phyloP scores from a whole-genome alignment of 2,113 vertebrate genomes.

The Phylloscopus whistleri region DNA sequence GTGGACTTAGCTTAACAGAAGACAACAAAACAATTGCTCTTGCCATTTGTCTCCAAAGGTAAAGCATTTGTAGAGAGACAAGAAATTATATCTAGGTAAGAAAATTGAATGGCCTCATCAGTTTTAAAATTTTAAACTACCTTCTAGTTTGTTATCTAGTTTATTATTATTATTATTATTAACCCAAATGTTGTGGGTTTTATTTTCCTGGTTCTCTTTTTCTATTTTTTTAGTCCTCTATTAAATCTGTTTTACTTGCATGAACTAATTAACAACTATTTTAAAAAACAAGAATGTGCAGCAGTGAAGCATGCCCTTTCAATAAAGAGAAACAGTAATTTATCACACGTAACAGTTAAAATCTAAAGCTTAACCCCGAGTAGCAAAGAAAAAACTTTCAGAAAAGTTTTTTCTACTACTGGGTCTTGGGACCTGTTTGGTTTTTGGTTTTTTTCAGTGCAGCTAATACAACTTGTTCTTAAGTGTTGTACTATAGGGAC shows the following conservation, averaged over 20 bases:
- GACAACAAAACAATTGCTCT: background rate
- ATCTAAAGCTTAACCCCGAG: background rate
- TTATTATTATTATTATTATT: too few species aligned
- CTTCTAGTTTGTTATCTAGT: background rate
- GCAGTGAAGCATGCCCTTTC: background rate
- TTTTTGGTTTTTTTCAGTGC: background rate
- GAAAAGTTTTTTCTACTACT: background rate
- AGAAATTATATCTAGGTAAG: background rate
- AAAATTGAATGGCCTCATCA: background rate
- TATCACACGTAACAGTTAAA: background rate
- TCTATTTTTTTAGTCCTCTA: fast-evolving
- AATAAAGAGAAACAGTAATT: background rate
- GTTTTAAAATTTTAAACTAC: background rate
- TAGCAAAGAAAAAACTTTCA: background rate
- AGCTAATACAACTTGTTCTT: background rate
- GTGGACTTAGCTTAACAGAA: background rate
- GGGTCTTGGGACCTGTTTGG: background rate
- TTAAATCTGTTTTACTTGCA: background rate
- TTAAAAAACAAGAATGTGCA: background rate
- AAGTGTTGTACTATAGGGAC: background rate
- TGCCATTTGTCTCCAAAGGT: background rate
- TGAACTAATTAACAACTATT: background rate
- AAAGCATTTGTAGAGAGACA: background rate
- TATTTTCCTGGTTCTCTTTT: background rate
- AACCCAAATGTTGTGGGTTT: background rate